These are phyloP conservation scores for Psylliodes chrysocephalus DNA, from an alignment of 2,888 invertebrate genomes.

Conservation along the genomic window DNA sequence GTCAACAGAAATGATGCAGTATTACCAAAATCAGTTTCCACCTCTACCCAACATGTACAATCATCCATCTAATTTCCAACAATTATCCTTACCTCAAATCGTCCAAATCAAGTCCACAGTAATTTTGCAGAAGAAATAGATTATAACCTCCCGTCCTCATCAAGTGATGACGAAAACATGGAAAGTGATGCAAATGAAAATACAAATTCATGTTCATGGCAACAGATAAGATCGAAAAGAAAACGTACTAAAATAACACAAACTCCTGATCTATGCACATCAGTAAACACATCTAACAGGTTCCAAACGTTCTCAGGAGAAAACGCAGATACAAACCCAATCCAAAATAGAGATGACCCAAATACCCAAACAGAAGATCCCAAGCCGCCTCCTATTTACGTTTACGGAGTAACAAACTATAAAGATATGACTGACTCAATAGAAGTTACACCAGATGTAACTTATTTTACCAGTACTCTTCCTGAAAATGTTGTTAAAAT, in stretches of 20 bases:
- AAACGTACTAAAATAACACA: background rate
- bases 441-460: background rate
- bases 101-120: too few relatives aligned
- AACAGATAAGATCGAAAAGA: background rate
- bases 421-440: background rate
- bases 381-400: background rate
- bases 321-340: background rate
- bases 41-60: too few relatives aligned
- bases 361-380: background rate
- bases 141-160: background rate
- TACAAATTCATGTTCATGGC: background rate
- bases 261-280: background rate
- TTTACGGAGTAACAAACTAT: background rate
- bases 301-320: background rate
- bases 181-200: background rate
- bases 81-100: too few relatives aligned
- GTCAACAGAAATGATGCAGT: too few relatives aligned
- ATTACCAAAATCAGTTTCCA: too few relatives aligned
- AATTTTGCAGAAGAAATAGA: background rate
- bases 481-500: too few relatives aligned
- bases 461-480: background rate
- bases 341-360: background rate
- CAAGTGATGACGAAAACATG: background rate
- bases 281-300: background rate
- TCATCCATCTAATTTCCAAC: too few relatives aligned